Base-by-base conservation (phyloP, 2,113 vertebrate species). In the Petroica traversi region DNA sequence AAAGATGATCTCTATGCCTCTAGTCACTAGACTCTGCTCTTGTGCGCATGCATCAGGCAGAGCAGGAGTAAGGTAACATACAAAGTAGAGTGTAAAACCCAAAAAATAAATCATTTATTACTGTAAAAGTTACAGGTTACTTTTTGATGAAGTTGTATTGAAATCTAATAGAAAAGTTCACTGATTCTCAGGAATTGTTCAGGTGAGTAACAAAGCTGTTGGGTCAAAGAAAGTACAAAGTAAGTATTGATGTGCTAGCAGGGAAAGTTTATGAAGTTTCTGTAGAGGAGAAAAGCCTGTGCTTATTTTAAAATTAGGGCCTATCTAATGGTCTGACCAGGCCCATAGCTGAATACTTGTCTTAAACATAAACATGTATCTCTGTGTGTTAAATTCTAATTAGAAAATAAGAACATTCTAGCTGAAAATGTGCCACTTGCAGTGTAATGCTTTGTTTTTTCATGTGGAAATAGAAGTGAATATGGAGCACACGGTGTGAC, bases 401-500 rank as follows among this genome's bases (percentile, higher is more conserved):
- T 38, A n/a, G 40, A 87, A 79, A 87, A 24, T 29, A 77, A 73
- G 51, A 75, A 15, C 20, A 34, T 61, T 28, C 24, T 61, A 34
- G 48, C 12, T 40, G 41, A 57, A 69, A 81, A 69, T 1, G 2
- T 69, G 33, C 9, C 14, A 13, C n/a, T 80, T 80, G 54, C 13
- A 28, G 6, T 52, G 41, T 33, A 59, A 67, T 20, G 6, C 34
- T 64, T 64, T 7, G 1, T 33, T 77, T 59, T 63, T 55, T 52
- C 15, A 14, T 4, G 2, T 40, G 23, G 20, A 14, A 26, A 34
- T 71, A 24, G 25, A 31, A 0, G 0, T 36, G 46, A 66, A 25
- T 14, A 8, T 28, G 22, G 55, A 67, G 20, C 13, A 40, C 19
- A 28, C 2, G 2, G 5, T 2, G 22, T 81, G 48, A 14, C 23